Percentiles rank a stretch among this genome's conserved stretches.
Evolutionary conservation across 2,888 invertebrate species (phyloP).

Genomic region (Trichopria drosophilae): DNA sequence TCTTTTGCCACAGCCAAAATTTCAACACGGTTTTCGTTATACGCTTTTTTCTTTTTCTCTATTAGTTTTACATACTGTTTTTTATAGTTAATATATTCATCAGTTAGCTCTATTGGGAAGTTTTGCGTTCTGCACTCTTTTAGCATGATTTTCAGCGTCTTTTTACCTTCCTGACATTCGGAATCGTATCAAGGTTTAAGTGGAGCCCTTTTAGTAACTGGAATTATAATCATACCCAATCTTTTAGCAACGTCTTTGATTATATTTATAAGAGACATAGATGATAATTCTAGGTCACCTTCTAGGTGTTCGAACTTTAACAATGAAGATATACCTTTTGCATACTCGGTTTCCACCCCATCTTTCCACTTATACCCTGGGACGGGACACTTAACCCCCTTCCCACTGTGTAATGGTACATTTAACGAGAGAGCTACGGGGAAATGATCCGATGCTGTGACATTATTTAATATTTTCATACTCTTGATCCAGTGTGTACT

Average conservation of each 20-base stretch:
- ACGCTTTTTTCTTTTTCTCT: constrained; percentile 2
- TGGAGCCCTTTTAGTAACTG: not conserved
- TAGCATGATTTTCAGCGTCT: not conserved
- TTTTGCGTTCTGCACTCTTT: constrained; percentile 1
- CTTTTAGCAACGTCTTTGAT: not conserved
- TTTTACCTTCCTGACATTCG: not conserved
- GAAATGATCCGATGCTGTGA: too few species aligned
- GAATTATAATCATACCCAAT: not conserved
- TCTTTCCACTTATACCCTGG: too few species aligned
- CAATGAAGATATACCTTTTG: too few species aligned
- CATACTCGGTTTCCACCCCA: too few species aligned
- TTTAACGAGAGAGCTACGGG: too few species aligned
- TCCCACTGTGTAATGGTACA: too few species aligned
- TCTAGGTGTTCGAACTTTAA: too few species aligned
- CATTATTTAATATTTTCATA: too few species aligned
- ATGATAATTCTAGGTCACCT: too few species aligned
- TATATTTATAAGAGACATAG: too few species aligned
- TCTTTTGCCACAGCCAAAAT: not conserved
- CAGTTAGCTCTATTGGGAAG: not conserved
- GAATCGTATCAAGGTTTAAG: not conserved
- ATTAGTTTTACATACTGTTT: not conserved
- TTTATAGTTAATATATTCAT: not conserved
- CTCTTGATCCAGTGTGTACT: too few species aligned
- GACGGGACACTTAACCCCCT: too few species aligned
- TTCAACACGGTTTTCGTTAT: not conserved